Evolutionary conservation across 2,888 invertebrate species (phyloP).

Genomic region (Biston betularia): DNA sequence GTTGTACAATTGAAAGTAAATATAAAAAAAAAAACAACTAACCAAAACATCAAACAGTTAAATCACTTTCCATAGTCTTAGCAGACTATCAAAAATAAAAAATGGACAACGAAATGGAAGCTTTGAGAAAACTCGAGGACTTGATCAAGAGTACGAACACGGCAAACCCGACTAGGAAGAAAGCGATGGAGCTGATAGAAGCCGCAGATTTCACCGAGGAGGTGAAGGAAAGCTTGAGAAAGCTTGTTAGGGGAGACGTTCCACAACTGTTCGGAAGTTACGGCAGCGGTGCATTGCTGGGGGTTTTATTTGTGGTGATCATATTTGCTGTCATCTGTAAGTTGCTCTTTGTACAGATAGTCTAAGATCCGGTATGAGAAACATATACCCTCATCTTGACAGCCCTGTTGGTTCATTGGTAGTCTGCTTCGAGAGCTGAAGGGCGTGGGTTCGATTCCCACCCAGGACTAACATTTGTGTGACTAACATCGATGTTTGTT

Average conservation of each 20-base stretch:
- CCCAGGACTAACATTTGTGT: too few relatives aligned
- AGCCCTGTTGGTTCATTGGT: too few relatives aligned
- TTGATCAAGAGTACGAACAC: constrained; percentile 69
- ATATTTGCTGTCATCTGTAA: constrained; percentile 72
- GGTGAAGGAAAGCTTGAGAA: constrained; percentile 85
- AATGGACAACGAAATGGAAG: constrained; percentile 58
- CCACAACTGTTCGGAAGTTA: constrained; percentile 69
- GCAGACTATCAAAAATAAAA: constrained; percentile 32
- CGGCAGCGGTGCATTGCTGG: constrained; percentile 60
- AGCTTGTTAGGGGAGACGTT: constrained; percentile 78
- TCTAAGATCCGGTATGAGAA: not conserved
- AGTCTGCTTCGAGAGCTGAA: too few relatives aligned
- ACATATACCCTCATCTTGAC: too few relatives aligned
- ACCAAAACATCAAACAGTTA: not conserved
- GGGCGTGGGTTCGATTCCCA: too few relatives aligned
- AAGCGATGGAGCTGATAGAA: constrained; percentile 86
- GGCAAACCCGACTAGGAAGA: constrained; percentile 80
- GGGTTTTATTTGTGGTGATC: constrained; percentile 63
- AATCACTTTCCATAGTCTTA: not conserved
- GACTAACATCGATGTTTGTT: too few relatives aligned
- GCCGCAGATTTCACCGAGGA: constrained; percentile 87
- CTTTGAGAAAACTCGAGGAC: constrained; percentile 59
- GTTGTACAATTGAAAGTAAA: not conserved
- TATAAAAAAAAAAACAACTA: not conserved
- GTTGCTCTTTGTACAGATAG: constrained; percentile 44